Base-by-base conservation (phyloP, 30 jellyfish, hydroid and myxozoan genomes). In the Hydractinia symbiolongicarpus region DNA sequence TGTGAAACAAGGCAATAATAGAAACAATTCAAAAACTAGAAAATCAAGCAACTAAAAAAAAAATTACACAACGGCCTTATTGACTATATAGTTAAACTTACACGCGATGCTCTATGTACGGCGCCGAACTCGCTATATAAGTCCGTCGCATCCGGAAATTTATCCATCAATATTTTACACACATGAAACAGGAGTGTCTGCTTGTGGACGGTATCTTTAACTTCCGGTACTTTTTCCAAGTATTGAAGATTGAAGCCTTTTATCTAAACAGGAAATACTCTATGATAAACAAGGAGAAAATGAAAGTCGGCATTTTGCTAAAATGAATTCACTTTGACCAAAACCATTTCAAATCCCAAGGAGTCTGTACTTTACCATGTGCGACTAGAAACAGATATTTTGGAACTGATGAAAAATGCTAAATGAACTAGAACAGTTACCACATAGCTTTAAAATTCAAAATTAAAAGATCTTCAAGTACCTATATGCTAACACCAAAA, bases 61-160 rank as follows among this genome's bases (percentile, higher is more conserved):
- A 30, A 30, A n/a, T n/a, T 2, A 30, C 44, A 0, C 44, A 30
- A 30, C 44, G 44, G 44, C 44, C 44, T 30, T 30, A 30, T 30
- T 2, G 44, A 8, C 53, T 77, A 20, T 17, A 9, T 9, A 53
- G 40, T 4, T 53, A 4, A 9, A 21, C 91, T 76, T 82, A 91
- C 98, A 91, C 98, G 67, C n/a, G 96, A 88, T 66, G 93, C 95
- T 19, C 99, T 89, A 88, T 88, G 95, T 61, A 94, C 87, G 4
- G 99, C 89, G n/a, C 99, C 99, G 67, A 94, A 81, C 74, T 94
- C 99, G 69, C 99, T 87, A 72, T 94, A 94, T 9, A 94, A 88
- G 79, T 94, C 99, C 5, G 99, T 82, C 4, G 99, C 66, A 7
- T 94, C 99, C 15, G 99, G 99, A 75, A 75, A 88, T 77, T 88